These are phyloP conservation scores for Platycnemis pennipes DNA, from an alignment of 2,888 invertebrate genomes.

Conservation along the genomic window DNA sequence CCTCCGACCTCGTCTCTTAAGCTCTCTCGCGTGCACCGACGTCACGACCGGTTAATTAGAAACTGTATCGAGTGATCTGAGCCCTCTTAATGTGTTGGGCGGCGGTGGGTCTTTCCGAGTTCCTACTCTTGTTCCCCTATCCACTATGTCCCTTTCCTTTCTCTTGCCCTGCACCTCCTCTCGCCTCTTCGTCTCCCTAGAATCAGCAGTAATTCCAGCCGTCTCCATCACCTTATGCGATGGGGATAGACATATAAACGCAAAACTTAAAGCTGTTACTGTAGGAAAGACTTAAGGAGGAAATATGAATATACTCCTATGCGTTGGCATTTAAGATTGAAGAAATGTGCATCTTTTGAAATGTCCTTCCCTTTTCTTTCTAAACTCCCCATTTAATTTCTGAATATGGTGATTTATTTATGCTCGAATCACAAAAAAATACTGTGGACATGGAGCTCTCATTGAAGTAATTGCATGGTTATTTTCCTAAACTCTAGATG, in stretches of 20 bases:
- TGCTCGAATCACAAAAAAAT: no score
- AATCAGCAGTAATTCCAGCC: background rate
- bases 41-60: conserved; percentile 65
- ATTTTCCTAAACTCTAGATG: no score
- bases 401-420: no score
- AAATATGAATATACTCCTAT: no score
- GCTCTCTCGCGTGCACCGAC: conserved; percentile 26
- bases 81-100: conserved; percentile 61
- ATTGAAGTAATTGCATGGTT: no score
- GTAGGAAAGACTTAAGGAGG: no score
- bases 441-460: no score
- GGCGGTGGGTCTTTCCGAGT: conserved; percentile 42
- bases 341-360: no score
- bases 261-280: background rate
- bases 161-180: background rate
- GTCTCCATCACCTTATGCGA: background rate
- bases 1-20: conserved; percentile 3
- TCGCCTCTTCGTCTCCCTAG: background rate
- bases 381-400: no score
- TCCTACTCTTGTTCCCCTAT: background rate
- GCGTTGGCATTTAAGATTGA: no score
- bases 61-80: conserved; percentile 66
- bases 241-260: background rate
- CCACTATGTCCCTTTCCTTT: background rate
- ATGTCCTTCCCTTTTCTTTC: no score